Conservation (phyloP, 2,113 vertebrate species). For the Onychorhynchus coronatus region DNA sequence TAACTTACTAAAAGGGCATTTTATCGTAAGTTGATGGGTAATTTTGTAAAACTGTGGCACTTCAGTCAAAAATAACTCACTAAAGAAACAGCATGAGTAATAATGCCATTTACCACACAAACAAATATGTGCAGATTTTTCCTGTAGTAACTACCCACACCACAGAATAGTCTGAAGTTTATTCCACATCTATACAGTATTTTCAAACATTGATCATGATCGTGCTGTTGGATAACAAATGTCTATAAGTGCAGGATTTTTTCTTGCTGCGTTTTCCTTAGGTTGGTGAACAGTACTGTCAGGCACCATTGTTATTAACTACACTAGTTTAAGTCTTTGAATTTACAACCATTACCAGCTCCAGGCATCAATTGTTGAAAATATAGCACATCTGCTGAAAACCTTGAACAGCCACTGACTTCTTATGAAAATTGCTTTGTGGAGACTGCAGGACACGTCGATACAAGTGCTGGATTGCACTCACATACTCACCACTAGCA, state of each 20-base stretch:
- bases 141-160: neutral
- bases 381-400: neutral
- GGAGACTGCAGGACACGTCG: neutral
- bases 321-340: neutral
- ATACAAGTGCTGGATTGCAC: neutral
- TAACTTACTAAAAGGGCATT: constrained; percentile 27
- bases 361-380: neutral
- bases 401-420: neutral
- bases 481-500: fast-evolving
- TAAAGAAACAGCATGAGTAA: constrained; percentile 14
- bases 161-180: neutral
- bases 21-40: constrained; percentile 8
- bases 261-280: neutral
- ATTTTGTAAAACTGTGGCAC: neutral
- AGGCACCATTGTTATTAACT: neutral
- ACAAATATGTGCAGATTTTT: neutral
- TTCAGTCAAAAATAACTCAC: constrained; percentile 38
- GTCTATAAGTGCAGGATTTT: neutral
- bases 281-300: neutral
- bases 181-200: neutral
- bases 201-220: neutral
- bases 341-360: neutral
- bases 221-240: neutral
- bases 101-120: neutral
- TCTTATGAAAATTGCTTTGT: neutral